Percentiles rank a stretch among this genome's conserved stretches.
These are phyloP conservation scores for Rhagonycha fulva DNA, from an alignment of 2,888 invertebrate species.

Conservation along the genomic window DNA sequence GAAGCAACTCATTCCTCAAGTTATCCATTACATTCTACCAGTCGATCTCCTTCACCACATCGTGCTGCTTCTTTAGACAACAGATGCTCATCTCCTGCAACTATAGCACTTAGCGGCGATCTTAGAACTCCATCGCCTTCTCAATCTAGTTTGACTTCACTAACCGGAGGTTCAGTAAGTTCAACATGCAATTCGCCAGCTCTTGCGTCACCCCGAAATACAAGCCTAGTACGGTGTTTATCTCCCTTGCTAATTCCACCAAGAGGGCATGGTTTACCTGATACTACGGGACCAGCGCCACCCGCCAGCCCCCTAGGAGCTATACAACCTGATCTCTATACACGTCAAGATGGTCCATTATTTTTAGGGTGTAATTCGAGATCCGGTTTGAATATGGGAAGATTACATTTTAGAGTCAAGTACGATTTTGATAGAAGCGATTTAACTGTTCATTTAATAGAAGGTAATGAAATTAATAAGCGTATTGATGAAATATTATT, in stretches of 20 bases:
- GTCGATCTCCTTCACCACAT: constrained; percentile 78
- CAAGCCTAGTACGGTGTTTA: constrained; percentile 57
- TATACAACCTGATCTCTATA: constrained; percentile 85
- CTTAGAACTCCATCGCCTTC: constrained; percentile 68
- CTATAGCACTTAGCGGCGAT: constrained; percentile 46
- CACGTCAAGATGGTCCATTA: constrained; percentile 77
- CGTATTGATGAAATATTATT: neutral
- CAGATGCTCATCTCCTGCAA: constrained; percentile 63
- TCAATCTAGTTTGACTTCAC: constrained; percentile 72
- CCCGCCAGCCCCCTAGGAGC: constrained; percentile 73
- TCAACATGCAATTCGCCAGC: constrained; percentile 53
- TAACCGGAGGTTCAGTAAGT: constrained; percentile 55
- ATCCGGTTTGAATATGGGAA: constrained; percentile 72
- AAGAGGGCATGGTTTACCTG: constrained; percentile 52
- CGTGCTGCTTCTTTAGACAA: constrained; percentile 79
- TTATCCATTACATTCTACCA: constrained; percentile 56
- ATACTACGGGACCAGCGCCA: constrained; percentile 56
- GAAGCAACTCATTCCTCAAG: constrained; percentile 51
- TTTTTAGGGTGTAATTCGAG: constrained; percentile 66
- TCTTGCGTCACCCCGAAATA: constrained; percentile 42
- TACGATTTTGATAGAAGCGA: constrained; percentile 91
- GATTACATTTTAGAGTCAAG: constrained; percentile 81
- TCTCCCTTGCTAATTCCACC: constrained; percentile 80
- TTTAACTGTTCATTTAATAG: constrained; percentile 88
- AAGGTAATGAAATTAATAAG: constrained; percentile 63